phyloP scores from a whole-genome alignment of 1,140 invertebrate species.

The Anoplophora glabripennis region DNA sequence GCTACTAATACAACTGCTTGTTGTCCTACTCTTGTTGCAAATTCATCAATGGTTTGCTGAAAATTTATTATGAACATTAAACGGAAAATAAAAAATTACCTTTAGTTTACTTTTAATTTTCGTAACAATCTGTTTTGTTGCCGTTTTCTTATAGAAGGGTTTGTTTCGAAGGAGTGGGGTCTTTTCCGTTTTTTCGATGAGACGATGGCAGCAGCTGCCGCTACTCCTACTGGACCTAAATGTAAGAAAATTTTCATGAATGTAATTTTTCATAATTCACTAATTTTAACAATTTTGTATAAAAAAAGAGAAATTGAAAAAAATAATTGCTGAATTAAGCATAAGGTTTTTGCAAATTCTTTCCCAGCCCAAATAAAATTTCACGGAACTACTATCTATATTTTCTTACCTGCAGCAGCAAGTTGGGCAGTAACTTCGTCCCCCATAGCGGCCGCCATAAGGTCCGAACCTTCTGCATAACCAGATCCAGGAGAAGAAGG shows the following conservation, averaged over 20 bases:
- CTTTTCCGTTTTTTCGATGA: constrained; percentile 94
- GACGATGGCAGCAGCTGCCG: constrained; percentile 93
- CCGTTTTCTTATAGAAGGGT: constrained; percentile 92
- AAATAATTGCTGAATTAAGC: too few relatives aligned
- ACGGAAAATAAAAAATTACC: background rate
- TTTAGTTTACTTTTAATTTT: constrained; percentile 71
- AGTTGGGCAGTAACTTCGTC: constrained; percentile 94
- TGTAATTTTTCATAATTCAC: background rate
- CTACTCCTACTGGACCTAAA: constrained; percentile 89
- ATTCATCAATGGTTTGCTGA: constrained; percentile 95
- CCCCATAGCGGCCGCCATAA: constrained; percentile 77
- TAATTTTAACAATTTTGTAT: background rate
- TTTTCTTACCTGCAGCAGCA: constrained; percentile 83
- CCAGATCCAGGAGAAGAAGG: constrained; percentile 68
- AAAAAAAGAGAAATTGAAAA: background rate
- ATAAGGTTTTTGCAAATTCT: too few relatives aligned
- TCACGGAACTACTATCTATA: background rate
- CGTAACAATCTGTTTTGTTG: constrained; percentile 92
- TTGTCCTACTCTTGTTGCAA: constrained; percentile 94
- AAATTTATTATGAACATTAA: constrained; percentile 36
- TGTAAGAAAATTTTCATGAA: background rate
- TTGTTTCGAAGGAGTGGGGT: constrained; percentile 96
- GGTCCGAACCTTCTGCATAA: constrained; percentile 71
- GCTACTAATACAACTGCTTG: constrained; percentile 94
- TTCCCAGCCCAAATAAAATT: too few relatives aligned